Conservation (phyloP, 2,888 invertebrate genomes). For the Sturmia bella region DNA sequence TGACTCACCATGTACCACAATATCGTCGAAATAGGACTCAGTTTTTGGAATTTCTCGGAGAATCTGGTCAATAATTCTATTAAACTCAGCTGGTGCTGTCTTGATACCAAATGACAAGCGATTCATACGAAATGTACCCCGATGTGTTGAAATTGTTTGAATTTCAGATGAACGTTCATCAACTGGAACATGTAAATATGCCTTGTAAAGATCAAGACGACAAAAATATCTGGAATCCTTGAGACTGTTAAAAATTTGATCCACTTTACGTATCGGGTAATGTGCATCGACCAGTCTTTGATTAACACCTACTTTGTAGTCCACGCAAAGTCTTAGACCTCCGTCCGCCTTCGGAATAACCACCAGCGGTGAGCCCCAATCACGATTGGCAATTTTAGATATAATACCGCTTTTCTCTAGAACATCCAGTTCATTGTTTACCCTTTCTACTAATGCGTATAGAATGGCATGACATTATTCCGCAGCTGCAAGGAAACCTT, state of each 20-base stretch:
- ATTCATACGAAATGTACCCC: conserved; percentile 43
- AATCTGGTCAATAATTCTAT: conserved; percentile 63
- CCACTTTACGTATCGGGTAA: conserved; percentile 17
- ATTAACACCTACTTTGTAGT: conserved; percentile 44
- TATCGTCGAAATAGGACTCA: conserved; percentile 32
- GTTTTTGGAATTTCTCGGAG: conserved; percentile 53
- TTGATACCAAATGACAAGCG: conserved; percentile 9
- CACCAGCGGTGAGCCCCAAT: conserved; percentile 41
- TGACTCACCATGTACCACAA: conserved; percentile 25
- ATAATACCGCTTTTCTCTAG: conserved; percentile 37
- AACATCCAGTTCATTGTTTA: conserved; percentile 27
- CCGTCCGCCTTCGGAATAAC: conserved; percentile 35
- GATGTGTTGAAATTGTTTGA: conserved; percentile 42
- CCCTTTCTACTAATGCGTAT: conserved; percentile 38
- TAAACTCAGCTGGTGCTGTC: not conserved
- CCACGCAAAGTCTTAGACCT: conserved; percentile 26
- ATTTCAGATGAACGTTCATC: conserved; percentile 23
- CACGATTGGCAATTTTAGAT: conserved; percentile 29
- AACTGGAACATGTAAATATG: conserved; percentile 28
- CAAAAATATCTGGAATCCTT: conserved; percentile 43
- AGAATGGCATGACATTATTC: conserved; percentile 32
- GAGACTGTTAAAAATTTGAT: conserved; percentile 25
- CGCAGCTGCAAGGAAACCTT: conserved; percentile 33
- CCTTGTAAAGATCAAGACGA: conserved; percentile 42
- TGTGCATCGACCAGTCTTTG: conserved; percentile 23